phyloP scores from a whole-genome alignment of 2,888 invertebrate genomes.

The Harpalus rubripes region DNA sequence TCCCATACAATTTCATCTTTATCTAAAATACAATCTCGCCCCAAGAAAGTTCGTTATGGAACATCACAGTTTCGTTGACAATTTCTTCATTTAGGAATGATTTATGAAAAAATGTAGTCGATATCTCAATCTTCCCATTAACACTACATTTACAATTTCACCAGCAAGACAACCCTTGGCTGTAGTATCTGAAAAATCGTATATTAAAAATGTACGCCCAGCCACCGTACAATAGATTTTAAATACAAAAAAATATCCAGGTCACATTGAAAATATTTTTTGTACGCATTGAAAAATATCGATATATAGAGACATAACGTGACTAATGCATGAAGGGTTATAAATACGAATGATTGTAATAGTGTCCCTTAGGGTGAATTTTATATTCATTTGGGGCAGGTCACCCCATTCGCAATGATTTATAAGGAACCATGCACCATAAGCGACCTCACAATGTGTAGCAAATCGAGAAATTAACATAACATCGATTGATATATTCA shows the following conservation, averaged over 20 bases:
- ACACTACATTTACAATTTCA: conserved; percentile 75
- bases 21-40: conserved; percentile 44
- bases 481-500: conserved; percentile 75
- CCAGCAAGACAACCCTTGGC: conserved; percentile 70
- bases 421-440: conserved; percentile 75
- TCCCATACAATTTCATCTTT: conserved; percentile 21
- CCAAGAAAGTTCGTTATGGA: conserved; percentile 56
- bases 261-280: conserved; percentile 60
- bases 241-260: conserved; percentile 62
- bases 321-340: conserved; percentile 66
- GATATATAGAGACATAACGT: conserved; percentile 69
- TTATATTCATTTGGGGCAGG: conserved; percentile 76
- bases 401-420: conserved; percentile 72
- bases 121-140: conserved; percentile 76
- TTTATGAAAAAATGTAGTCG: conserved; percentile 54
- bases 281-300: conserved; percentile 61
- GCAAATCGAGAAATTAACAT: conserved; percentile 76
- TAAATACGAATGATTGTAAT: conserved; percentile 56
- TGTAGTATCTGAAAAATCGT: conserved; percentile 73
- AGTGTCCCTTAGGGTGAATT: conserved; percentile 73
- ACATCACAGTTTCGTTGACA: conserved; percentile 48
- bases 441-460: conserved; percentile 74
- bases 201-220: conserved; percentile 76
- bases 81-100: conserved; percentile 54
- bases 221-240: conserved; percentile 69